phyloP scores from a whole-genome alignment of 2,113 vertebrate species.

The Dasyprocta punctata region DNA sequence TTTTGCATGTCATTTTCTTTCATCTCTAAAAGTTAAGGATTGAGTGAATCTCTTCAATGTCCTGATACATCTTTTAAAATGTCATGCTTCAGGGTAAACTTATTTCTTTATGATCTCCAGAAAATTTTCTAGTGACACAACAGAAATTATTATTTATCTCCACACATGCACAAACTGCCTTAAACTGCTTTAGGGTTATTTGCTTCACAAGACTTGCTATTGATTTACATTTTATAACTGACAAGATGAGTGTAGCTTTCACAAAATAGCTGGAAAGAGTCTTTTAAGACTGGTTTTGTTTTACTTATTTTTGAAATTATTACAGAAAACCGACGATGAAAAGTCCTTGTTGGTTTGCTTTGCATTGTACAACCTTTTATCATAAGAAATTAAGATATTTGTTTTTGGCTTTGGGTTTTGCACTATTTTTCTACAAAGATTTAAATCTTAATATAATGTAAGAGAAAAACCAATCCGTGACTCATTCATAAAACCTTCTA shows the following conservation, averaged over 20 bases:
- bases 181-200: constrained; percentile 71
- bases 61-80: constrained; percentile 69
- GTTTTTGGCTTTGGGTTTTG: background rate
- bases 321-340: background rate
- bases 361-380: background rate
- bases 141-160: constrained; percentile 77
- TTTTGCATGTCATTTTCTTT: constrained; percentile 51
- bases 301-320: constrained; percentile 9
- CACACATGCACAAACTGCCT: constrained; percentile 58
- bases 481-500: background rate
- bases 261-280: constrained; percentile 43
- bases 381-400: constrained; percentile 38
- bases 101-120: constrained; percentile 75
- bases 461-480: background rate
- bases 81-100: constrained; percentile 70
- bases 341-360: background rate
- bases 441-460: background rate
- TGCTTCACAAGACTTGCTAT: constrained; percentile 69
- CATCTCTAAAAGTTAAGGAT: constrained; percentile 66
- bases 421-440: background rate
- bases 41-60: constrained; percentile 59
- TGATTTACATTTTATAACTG: constrained; percentile 70
- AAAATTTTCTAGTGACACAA: constrained; percentile 71
- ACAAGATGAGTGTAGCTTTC: constrained; percentile 44
- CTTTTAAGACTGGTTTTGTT: constrained; percentile 53